Percentiles rank a stretch among this genome's conserved stretches.
These are phyloP conservation scores for Pangasius krempfi DNA, from an alignment of 2,797 vertebrate species.

Conservation along the genomic window DNA sequence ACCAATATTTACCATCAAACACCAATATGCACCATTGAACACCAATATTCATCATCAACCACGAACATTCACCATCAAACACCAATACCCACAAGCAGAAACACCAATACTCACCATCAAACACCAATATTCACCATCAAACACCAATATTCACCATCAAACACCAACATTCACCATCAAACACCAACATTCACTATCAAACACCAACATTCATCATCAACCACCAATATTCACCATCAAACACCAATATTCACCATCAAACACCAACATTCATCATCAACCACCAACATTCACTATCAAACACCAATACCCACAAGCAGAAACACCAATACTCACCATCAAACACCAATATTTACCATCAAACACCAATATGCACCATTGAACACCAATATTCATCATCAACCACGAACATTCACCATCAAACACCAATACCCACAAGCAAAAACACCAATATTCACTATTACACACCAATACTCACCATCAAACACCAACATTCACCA, in stretches of 20 bases:
- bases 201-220: not conserved
- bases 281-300: not conserved
- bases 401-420: not conserved
- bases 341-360: not conserved
- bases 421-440: not conserved
- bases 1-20: too few relatives aligned
- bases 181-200: not conserved
- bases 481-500: not conserved
- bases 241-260: not conserved
- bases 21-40: not conserved
- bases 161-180: not conserved
- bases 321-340: not conserved
- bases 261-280: not conserved
- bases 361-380: not conserved
- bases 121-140: not conserved
- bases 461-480: not conserved
- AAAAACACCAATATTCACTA: not conserved
- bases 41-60: not conserved
- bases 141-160: not conserved
- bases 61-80: not conserved
- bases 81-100: not conserved
- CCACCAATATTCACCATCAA: not conserved
- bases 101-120: not conserved
- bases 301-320: not conserved
- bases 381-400: not conserved